Evolutionary conservation across 2,888 invertebrate species (phyloP).

Genomic region (Cheilosia soror): DNA sequence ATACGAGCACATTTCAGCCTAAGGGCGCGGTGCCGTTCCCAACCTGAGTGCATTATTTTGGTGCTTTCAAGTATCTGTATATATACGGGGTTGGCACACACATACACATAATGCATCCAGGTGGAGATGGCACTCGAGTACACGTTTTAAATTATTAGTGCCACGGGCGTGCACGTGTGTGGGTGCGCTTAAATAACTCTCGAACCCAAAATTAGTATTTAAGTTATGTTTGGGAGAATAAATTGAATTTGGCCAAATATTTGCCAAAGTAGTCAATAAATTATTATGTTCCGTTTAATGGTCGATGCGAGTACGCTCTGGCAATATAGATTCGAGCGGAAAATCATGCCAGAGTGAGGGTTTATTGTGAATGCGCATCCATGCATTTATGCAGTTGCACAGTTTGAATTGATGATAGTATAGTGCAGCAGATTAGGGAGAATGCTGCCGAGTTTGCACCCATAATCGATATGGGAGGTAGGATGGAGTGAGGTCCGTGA

Average conservation of each 20-base stretch:
- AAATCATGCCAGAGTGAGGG: background rate
- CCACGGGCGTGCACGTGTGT: background rate
- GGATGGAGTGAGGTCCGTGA: too few species aligned
- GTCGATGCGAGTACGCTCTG: constrained; percentile 11
- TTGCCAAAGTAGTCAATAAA: constrained; percentile 72
- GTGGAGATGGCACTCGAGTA: constrained; percentile 40
- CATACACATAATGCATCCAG: background rate
- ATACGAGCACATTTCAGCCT: constrained; percentile 8
- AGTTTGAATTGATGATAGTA: constrained; percentile 24
- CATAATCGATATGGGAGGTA: too few species aligned
- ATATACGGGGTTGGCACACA: background rate
- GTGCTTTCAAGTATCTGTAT: background rate
- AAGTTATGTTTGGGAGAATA: constrained; percentile 69
- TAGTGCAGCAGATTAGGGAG: background rate
- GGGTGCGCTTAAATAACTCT: constrained; percentile 50
- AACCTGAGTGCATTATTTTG: background rate
- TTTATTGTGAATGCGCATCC: constrained; percentile 16
- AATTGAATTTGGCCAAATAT: constrained; percentile 71
- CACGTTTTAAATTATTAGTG: constrained; percentile 56
- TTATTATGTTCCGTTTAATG: constrained; percentile 72
- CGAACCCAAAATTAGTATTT: constrained; percentile 72
- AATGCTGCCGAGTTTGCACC: background rate
- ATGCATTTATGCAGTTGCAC: constrained; percentile 40
- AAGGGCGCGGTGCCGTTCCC: too few species aligned
- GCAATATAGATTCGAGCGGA: background rate